These are phyloP conservation scores for Girardia tigrina DNA, from an alignment of 2,888 invertebrate genomes.

Conservation along the genomic window DNA sequence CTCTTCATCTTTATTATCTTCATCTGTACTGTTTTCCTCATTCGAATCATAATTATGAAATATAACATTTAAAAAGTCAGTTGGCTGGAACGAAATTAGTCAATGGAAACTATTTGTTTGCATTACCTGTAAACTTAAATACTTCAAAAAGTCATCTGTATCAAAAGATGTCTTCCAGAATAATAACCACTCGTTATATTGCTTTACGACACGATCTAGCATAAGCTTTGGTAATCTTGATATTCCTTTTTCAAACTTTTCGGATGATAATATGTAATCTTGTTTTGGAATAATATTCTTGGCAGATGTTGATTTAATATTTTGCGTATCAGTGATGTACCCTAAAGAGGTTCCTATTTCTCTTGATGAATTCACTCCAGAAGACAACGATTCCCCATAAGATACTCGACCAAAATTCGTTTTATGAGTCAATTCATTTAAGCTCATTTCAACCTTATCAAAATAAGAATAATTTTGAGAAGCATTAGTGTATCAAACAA, in stretches of 20 bases:
- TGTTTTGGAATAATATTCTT: not conserved
- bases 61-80: slow-evolving; percentile 47
- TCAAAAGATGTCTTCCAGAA: slow-evolving; percentile 49
- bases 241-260: slow-evolving; percentile 28
- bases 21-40: slow-evolving; percentile 42
- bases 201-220: slow-evolving; percentile 43
- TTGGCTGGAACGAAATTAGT: slow-evolving; percentile 35
- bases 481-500: too few species aligned
- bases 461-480: too few species aligned
- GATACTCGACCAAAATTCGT: not conserved
- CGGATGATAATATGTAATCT: slow-evolving; percentile 24
- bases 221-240: slow-evolving; percentile 37
- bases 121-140: slow-evolving; percentile 46
- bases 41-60: slow-evolving; percentile 49
- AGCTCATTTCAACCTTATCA: not conserved
- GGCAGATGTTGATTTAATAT: not conserved
- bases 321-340: not conserved
- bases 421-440: not conserved
- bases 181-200: slow-evolving; percentile 47
- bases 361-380: not conserved
- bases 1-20: not conserved
- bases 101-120: not conserved
- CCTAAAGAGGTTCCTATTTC: not conserved
- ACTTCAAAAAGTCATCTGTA: slow-evolving; percentile 50
- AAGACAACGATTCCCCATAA: not conserved